These are phyloP conservation scores for Chorisops tibialis DNA, from an alignment of 2,888 invertebrate genomes.

Conservation along the genomic window DNA sequence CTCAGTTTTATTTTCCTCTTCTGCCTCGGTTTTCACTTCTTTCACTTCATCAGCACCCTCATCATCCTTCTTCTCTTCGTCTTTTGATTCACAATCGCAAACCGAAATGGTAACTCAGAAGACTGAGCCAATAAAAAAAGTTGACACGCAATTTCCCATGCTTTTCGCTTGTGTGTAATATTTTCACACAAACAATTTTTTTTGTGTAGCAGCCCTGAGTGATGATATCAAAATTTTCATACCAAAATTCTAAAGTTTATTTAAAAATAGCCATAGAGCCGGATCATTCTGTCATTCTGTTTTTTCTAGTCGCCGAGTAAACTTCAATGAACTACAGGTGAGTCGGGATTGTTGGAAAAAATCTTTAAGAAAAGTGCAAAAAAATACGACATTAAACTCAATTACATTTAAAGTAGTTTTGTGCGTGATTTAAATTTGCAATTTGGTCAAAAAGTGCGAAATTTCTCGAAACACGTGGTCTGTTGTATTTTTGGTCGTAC, in stretches of 20 bases:
- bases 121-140: too few species aligned
- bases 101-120: too few species aligned
- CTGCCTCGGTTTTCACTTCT: slow-evolving; percentile 30
- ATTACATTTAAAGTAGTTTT: neutral
- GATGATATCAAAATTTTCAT: too few species aligned
- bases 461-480: slow-evolving; percentile 37
- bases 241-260: too few species aligned
- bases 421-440: neutral
- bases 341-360: slow-evolving; percentile 33
- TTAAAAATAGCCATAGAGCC: too few species aligned
- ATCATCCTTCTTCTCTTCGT: slow-evolving; percentile 35
- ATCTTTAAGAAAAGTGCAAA: slow-evolving; percentile 11
- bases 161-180: too few species aligned
- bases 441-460: neutral
- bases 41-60: slow-evolving; percentile 33
- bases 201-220: too few species aligned
- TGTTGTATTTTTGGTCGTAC: slow-evolving; percentile 24
- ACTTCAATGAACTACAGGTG: slow-evolving; percentile 47
- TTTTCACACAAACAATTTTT: too few species aligned
- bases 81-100: slow-evolving; percentile 49
- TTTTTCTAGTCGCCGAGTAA: slow-evolving; percentile 48
- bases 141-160: too few species aligned
- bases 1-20: slow-evolving; percentile 40
- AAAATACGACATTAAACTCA: neutral
- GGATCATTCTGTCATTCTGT: slow-evolving; percentile 52